Evolutionary conservation across 2,113 vertebrate species (phyloP), one percentile per base, ranked within the genome.

Genomic region (Istiophorus platypterus): DNA sequence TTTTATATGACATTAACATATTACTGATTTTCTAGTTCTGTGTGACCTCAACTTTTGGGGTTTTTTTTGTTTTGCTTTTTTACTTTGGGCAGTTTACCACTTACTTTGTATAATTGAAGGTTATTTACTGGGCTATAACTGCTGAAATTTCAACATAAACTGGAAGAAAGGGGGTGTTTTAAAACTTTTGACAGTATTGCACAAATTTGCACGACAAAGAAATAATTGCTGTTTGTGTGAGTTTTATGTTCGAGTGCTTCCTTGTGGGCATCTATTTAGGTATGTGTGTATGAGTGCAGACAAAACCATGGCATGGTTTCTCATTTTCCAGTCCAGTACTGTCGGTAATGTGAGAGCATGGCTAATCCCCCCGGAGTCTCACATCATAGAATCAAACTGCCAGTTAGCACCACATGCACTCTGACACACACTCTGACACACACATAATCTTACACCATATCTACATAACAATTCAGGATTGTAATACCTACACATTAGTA

Each of bases 271-370:
- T 76, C 76, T 78, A 52, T 85, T 51, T 66, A 26, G 52, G 61
- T 39, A 81, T 20, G 62, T 41, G 49, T 51, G 72, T 8, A n/a
- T 26, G 63, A 20, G 64, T 24, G 37, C 17, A 85, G 73, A 87
- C 82, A 87, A 85, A 93, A 90, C 91, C 89, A 83, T 85, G 86
- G 83, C 86, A 88, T 89, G 81, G 87, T 90, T 94, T 95, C 92
- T 94, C 91, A 95, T 95, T 94, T 95, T 95, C 95, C 94, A 94
- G 92, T 93, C 89, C 93, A 94, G 86, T 93, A 91, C 93, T 91
- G 89, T 88, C 58, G 84, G 88, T 95, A 95, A 95, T 94, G 89
- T 91, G 89, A 93, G 91, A 92, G 81, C 88, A 67, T 78, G 87
- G 89, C 85, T 91, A 91, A 94, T 93, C 85, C 89, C 89, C 82